phyloP scores from a whole-genome alignment of 2,888 invertebrate genomes.

The Serrognathus titanus region DNA sequence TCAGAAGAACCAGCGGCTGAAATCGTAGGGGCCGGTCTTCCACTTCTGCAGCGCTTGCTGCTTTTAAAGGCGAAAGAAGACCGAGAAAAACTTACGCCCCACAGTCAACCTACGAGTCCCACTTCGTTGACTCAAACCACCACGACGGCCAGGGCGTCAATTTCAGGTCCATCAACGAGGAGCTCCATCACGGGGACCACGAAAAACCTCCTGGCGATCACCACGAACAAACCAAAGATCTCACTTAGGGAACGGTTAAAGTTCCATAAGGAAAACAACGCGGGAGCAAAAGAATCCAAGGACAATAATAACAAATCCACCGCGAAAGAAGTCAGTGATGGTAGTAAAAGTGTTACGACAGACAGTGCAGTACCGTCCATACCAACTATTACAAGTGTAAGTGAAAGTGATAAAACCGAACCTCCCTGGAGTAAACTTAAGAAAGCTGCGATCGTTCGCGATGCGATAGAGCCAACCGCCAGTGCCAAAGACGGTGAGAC shows the following conservation, averaged over 20 bases:
- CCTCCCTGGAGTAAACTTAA: conserved; percentile 72
- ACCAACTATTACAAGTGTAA: conserved; percentile 38
- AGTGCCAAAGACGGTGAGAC: conserved; percentile 4
- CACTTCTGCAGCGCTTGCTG: conserved; percentile 70
- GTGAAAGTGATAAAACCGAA: conserved; percentile 49
- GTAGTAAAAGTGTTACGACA: conserved; percentile 5
- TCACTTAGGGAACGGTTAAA: conserved; percentile 36
- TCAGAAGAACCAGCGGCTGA: conserved; percentile 46
- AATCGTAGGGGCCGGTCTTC: conserved; percentile 67
- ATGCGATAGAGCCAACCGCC: conserved; percentile 28
- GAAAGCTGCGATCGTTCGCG: conserved; percentile 64
- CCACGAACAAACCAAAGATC: conserved; percentile 25
- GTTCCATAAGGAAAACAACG: conserved; percentile 36
- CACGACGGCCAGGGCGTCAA: conserved; percentile 7
- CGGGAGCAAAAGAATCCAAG: conserved; percentile 33
- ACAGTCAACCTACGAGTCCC: conserved; percentile 37
- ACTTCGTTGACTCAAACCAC: conserved; percentile 23
- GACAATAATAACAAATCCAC: conserved; percentile 7
- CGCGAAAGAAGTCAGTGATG: conserved; percentile 23
- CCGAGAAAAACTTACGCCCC: conserved; percentile 48
- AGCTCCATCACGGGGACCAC: conserved; percentile 14
- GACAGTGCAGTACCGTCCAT: conserved; percentile 16
- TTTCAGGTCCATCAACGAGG: conserved; percentile 1
- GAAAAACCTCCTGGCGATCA: conserved; percentile 31
- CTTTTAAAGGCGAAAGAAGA: conserved; percentile 76